Base-by-base conservation (phyloP, 2,888 invertebrate species). In the Xanthorhoe spadicearia region DNA sequence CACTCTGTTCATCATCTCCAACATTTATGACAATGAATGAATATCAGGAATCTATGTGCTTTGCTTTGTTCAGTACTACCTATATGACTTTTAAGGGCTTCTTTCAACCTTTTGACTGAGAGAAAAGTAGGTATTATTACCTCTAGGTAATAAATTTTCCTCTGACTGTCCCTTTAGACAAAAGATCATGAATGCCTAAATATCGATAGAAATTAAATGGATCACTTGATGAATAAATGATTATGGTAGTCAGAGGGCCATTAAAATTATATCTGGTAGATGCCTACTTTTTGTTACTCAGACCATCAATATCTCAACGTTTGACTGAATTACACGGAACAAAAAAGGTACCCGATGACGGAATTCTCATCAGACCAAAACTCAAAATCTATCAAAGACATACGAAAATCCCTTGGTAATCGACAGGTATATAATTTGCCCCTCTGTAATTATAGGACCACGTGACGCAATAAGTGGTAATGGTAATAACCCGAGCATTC, bases 391-490 rank as follows among this genome's bases (percentile, higher is more conserved):
- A 83, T 83, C 81, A 82, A 82, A 84, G 80, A 75, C 79, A 81
- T 79, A 76, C 80, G 77, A 75, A 73, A 77, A 76, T 76, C 77
- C 78, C 80, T 83, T 78, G 79, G 82, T 83, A 76, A 77, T 78
- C 81, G 82, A 77, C 84, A 86, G 88, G 81, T 35, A 86, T 92
- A 86, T 92, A 91, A 92, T 92, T 92, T 91, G 90, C 85, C 85
- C 84, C 88, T 89, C 80, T 83, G 79, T 90, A 92, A 92, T 91
- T 87, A 90, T 85, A 77, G 86, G 77, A 51, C 18, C 46, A 81
- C 87, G 87, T 88, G 89, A 88, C 86, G 86, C 61, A 66, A 54
- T 43, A 43, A 43, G 38, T 43, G 48, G 15, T 50, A 62, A 62
- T 66, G 66, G 61, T 83, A 87, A 87, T 85, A 89, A 81, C 80